Evolutionary conservation across 2,113 vertebrate species (phyloP).

Genomic region (Zosterops lateralis): DNA sequence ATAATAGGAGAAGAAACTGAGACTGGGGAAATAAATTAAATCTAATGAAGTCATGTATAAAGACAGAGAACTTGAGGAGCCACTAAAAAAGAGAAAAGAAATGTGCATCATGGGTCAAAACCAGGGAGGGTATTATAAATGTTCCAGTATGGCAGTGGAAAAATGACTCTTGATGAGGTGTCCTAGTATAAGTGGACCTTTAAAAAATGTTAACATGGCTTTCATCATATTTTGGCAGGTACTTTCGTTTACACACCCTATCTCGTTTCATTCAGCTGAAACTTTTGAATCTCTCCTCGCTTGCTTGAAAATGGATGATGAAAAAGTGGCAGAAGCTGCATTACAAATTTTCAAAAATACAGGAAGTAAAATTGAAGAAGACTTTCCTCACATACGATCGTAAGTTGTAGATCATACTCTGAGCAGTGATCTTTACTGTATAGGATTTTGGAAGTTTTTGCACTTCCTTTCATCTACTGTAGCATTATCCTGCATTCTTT

Average conservation of each 20-base stretch:
- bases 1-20: background rate
- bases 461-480: background rate
- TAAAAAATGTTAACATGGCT: background rate
- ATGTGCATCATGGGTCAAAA: background rate
- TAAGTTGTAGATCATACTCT: conserved; percentile 68
- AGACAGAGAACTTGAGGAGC: background rate
- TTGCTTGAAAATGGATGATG: conserved; percentile 98
- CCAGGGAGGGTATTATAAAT: background rate
- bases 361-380: conserved; percentile 94
- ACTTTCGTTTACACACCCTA: conserved; percentile 95
- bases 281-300: conserved; percentile 95
- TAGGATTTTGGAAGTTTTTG: background rate
- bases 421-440: background rate
- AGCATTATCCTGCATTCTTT: background rate
- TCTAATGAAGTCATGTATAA: background rate
- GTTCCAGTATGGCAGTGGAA: background rate
- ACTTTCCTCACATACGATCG: conserved; percentile 97
- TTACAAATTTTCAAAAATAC: conserved; percentile 98
- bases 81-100: background rate
- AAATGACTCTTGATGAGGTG: background rate
- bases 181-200: background rate
- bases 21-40: background rate
- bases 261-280: conserved; percentile 98
- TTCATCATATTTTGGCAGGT: conserved; percentile 77
- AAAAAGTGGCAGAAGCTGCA: conserved; percentile 96